A percentile compares a stretch with the other conserved stretches of the same genome.
phyloP scores from a whole-genome alignment of 2,797 vertebrate genomes.

The Stomatorhinus walkeri region DNA sequence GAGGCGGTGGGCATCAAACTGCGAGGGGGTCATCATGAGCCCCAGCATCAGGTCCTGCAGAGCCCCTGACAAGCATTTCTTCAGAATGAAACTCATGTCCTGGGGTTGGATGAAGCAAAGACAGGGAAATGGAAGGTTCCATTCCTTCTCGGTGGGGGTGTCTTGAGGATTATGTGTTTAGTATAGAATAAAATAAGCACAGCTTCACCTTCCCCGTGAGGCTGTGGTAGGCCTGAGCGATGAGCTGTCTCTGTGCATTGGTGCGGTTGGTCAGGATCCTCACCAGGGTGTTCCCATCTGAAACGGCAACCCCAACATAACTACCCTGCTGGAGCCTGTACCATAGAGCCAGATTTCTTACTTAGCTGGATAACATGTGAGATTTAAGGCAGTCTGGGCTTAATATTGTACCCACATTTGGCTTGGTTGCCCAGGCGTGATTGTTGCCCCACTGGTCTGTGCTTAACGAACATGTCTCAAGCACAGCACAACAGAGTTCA shows the following conservation, averaged over 20 bases:
- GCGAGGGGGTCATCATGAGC: conserved; percentile 47
- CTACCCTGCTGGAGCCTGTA: neutral
- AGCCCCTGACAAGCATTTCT: conserved; percentile 46
- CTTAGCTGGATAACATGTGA: neutral
- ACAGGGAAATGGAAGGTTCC: neutral
- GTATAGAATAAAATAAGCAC: neutral
- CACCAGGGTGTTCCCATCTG: conserved; percentile 39
- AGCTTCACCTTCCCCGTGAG: conserved; percentile 30
- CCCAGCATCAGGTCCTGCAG: conserved; percentile 48
- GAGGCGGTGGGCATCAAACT: conserved; percentile 51
- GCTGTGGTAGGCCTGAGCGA: conserved; percentile 43
- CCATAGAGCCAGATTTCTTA: neutral
- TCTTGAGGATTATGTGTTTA: neutral
- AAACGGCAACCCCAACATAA: conserved; percentile 8
- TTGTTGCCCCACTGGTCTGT: neutral
- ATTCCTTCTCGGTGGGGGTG: neutral
- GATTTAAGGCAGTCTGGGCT: neutral
- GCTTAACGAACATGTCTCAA: neutral
- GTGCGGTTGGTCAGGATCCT: conserved; percentile 53
- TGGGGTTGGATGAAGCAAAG: conserved; percentile 26
- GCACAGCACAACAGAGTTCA: neutral
- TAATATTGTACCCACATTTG: neutral
- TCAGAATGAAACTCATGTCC: conserved; percentile 49
- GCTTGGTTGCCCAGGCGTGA: neutral
- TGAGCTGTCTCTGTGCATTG: conserved; percentile 53